phyloP scores from a whole-genome alignment of 1,140 invertebrate genomes.

The Drosophila ogumai region DNA sequence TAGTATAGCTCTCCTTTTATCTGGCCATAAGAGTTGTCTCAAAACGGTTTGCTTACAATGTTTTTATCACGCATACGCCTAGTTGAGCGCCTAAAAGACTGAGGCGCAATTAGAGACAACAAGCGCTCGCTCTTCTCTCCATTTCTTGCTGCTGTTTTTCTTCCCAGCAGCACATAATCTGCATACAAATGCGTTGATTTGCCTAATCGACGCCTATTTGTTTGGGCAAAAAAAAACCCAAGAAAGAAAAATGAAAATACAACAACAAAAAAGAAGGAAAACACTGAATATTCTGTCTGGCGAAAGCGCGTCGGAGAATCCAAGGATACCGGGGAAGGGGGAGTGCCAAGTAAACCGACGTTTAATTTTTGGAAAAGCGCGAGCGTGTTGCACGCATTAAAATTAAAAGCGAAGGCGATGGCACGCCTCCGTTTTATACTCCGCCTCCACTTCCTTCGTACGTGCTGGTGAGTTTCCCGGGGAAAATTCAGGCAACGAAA shows the following conservation, averaged over 20 bases:
- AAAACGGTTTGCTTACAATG: constrained; percentile 25
- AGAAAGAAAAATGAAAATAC: not conserved
- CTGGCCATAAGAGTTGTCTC: constrained; percentile 28
- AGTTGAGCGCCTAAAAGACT: constrained; percentile 62
- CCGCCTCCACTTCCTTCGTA: constrained; percentile 49
- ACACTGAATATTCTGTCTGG: constrained; percentile 62
- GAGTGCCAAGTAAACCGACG: constrained; percentile 67
- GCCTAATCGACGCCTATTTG: constrained; percentile 82
- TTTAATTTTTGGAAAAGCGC: constrained; percentile 75
- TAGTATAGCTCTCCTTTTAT: constrained; percentile 4
- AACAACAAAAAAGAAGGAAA: constrained; percentile 33
- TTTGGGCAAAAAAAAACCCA: constrained; percentile 54
- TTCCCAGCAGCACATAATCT: constrained; percentile 73
- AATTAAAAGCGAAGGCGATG: constrained; percentile 71
- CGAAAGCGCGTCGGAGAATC: constrained; percentile 27
- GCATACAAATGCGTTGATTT: constrained; percentile 83
- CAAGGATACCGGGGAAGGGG: not conserved
- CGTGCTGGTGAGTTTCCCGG: constrained; percentile 49
- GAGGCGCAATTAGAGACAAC: constrained; percentile 71
- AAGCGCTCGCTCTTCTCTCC: constrained; percentile 20
- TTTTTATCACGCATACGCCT: constrained; percentile 74
- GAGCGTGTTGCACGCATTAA: constrained; percentile 79
- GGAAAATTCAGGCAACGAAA: constrained; percentile 21
- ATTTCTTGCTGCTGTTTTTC: constrained; percentile 28
- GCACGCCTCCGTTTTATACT: constrained; percentile 24